Conservation (phyloP, 2,797 vertebrate species). For the Bryconaethiops microstoma region DNA sequence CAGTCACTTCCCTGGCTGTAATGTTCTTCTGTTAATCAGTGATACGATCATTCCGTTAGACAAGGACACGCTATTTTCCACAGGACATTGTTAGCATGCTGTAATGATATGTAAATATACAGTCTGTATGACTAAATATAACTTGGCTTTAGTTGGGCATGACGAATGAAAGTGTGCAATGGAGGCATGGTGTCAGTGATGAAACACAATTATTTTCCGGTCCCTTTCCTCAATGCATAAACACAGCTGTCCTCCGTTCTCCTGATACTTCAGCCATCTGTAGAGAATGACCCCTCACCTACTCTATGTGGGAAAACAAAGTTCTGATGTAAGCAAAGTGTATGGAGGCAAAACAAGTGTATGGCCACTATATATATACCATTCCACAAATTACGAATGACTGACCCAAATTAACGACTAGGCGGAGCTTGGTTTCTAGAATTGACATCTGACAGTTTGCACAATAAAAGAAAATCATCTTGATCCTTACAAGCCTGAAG, state of each 20-base stretch:
- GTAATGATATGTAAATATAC: not conserved
- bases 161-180: not conserved
- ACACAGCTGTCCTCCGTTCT: constrained; percentile 27
- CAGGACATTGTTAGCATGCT: not conserved
- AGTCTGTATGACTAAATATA: not conserved
- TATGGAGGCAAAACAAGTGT: not conserved
- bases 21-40: not conserved
- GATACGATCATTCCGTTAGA: not conserved
- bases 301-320: constrained; percentile 15
- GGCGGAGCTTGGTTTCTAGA: not conserved
- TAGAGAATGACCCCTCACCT: constrained; percentile 18
- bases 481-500: not conserved
- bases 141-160: constrained; percentile 11
- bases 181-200: constrained; percentile 12
- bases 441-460: not conserved
- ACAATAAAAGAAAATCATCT: not conserved
- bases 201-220: constrained; percentile 21
- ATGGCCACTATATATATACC: not conserved
- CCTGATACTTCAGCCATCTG: constrained; percentile 19
- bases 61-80: constrained; percentile 5
- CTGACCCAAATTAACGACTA: not conserved
- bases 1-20: not conserved
- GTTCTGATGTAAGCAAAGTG: not conserved
- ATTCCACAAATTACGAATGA: not conserved
- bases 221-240: constrained; percentile 24